phyloP scores from a whole-genome alignment of 2,113 vertebrate species.

The Cyanoliseus patagonus region DNA sequence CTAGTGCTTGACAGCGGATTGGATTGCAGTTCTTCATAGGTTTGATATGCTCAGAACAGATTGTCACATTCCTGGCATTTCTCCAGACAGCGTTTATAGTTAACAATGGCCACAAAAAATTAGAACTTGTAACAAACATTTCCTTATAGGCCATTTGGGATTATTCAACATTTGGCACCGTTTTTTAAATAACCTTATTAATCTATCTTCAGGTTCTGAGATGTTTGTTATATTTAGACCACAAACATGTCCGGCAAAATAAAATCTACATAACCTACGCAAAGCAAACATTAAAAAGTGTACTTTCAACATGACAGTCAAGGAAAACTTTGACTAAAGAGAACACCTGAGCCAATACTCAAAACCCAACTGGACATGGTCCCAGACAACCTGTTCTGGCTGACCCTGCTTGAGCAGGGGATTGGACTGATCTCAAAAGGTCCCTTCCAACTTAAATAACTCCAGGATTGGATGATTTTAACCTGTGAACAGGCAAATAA shows the following conservation, averaged over 20 bases:
- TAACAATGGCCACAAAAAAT: constrained; percentile 22
- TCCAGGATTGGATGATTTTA: neutral
- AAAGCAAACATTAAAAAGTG: neutral
- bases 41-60: constrained; percentile 15
- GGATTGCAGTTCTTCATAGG: neutral
- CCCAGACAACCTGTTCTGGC: neutral
- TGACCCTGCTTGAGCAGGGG: neutral
- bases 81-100: constrained; percentile 31
- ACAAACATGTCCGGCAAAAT: neutral
- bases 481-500: neutral
- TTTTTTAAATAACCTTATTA: constrained; percentile 17
- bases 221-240: constrained; percentile 1
- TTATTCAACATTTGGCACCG: neutral
- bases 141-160: constrained; percentile 14
- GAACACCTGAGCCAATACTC: neutral
- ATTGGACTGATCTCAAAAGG: neutral
- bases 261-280: neutral
- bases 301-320: neutral
- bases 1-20: neutral
- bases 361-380: neutral
- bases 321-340: neutral
- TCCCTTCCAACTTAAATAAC: neutral
- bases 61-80: constrained; percentile 41
- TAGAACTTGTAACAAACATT: neutral
- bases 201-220: neutral